Base-by-base conservation (phyloP, 2,888 invertebrate species). In the Antitype chi region DNA sequence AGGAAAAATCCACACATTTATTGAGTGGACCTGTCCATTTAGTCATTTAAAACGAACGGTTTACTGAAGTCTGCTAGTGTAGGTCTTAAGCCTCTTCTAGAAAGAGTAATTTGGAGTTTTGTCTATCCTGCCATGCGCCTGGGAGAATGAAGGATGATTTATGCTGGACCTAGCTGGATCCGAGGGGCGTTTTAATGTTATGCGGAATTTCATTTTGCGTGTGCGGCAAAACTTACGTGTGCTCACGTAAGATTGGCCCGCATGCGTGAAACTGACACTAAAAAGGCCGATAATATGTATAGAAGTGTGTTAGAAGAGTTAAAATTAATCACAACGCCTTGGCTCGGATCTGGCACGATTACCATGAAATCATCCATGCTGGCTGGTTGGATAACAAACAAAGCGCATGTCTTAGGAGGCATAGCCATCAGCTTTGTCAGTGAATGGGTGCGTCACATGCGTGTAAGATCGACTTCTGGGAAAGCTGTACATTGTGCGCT, bases 371-470 rank as follows among this genome's bases (percentile, higher is more conserved):
- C 49, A 25, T 71, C 23, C 20, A 38, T 68, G 32, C 68, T n/a
- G 23, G 5, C 32, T 38, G 38, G 32, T 72, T 9, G 9, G 7
- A 8, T 55, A 67, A 63, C 55, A 57, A n/a, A 53, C 17, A 57
- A 80, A 79, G 81, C 79, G 32, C 57, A 80, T 52, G 20, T 59
- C 23, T 15, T 8, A n/a, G 25, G 55, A n/a, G 32, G 20, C 57
- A n/a, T 20, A 68, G 43, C 15, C 23, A 49, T 32, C 49, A 43
- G 62, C 25, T 38, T 55, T 38, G 17, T 59, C 62, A 11, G n/a
- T 77, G 60, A 52, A 66, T n/a, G 38, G 47, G 83, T 81, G 81
- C 67, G 55, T 59, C 67, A 62, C 53, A 43, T 79, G 83, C 79
- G 47, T 59, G 78, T 32, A 32, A 32, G 23, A 49, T 43, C 32